These are phyloP conservation scores for Rhadinocentrus ornatus DNA, from an alignment of 2,797 vertebrate genomes.

Conservation along the genomic window DNA sequence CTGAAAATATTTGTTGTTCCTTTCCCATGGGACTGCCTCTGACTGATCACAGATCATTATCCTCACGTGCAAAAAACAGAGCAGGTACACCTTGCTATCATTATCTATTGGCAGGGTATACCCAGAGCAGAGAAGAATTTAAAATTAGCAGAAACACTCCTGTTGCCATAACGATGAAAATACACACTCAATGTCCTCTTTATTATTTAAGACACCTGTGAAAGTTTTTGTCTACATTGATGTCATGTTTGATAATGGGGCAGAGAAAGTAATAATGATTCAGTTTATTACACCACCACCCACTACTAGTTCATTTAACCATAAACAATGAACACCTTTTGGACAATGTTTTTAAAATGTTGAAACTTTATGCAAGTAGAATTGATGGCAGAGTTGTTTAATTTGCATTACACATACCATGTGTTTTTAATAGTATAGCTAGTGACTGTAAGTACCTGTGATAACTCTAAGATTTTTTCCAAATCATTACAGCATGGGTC, in stretches of 20 bases:
- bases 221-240: background rate
- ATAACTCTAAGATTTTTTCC: constrained; percentile 6
- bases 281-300: background rate
- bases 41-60: constrained; percentile 54
- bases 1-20: constrained; percentile 43
- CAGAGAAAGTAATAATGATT: background rate
- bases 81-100: constrained; percentile 55
- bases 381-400: background rate
- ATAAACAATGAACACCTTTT: background rate
- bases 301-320: background rate
- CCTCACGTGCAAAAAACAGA: constrained; percentile 51
- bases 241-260: background rate
- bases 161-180: constrained; percentile 29
- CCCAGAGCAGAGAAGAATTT: constrained; percentile 30
- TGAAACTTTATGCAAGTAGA: background rate
- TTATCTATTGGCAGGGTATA: constrained; percentile 49
- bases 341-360: background rate
- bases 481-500: constrained; percentile 1
- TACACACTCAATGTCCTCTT: background rate
- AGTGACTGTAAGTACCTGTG: background rate
- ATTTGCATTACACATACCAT: background rate
- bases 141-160: constrained; percentile 14
- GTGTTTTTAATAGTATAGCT: constrained; percentile 1
- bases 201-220: background rate
- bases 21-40: constrained; percentile 40